Conservation (phyloP, 2,888 invertebrate genomes). For the Agrenia bidenticulata region DNA sequence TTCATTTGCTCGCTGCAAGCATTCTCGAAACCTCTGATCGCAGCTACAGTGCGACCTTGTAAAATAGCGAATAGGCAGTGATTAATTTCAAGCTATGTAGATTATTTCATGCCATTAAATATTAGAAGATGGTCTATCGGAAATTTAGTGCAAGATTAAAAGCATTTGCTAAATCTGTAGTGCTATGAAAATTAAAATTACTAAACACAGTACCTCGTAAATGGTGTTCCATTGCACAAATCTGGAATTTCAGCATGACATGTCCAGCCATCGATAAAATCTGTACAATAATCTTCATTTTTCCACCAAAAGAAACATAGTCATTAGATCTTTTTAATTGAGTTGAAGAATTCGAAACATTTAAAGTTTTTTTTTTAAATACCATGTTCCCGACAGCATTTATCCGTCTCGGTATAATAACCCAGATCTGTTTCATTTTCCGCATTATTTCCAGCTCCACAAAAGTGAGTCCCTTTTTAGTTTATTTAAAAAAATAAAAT, state of each 20-base stretch:
- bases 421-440: constrained; percentile 67
- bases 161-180: no score
- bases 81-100: no score
- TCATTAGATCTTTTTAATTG: no score
- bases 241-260: constrained; percentile 57
- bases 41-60: constrained; percentile 74
- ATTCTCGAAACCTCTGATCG: constrained; percentile 69
- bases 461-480: constrained; percentile 73
- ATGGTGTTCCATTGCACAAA: constrained; percentile 69
- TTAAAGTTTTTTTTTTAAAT: no score
- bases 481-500: constrained; percentile 47
- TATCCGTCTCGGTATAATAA: constrained; percentile 65
- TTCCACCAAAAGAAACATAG: no score
- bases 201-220: constrained; percentile 65
- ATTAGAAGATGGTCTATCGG: no score
- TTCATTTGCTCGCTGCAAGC: constrained; percentile 67
- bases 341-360: background rate
- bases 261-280: constrained; percentile 38
- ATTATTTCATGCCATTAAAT: no score
- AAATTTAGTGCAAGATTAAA: no score
- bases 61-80: no score
- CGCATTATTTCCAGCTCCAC: constrained; percentile 70
- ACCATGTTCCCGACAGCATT: constrained; percentile 60
- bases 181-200: no score
- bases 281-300: constrained; percentile 37